Percentiles rank a stretch among this genome's conserved stretches.
These are phyloP conservation scores for Pimpla rufipes DNA, from an alignment of 2,888 invertebrate species.

Conservation along the genomic window DNA sequence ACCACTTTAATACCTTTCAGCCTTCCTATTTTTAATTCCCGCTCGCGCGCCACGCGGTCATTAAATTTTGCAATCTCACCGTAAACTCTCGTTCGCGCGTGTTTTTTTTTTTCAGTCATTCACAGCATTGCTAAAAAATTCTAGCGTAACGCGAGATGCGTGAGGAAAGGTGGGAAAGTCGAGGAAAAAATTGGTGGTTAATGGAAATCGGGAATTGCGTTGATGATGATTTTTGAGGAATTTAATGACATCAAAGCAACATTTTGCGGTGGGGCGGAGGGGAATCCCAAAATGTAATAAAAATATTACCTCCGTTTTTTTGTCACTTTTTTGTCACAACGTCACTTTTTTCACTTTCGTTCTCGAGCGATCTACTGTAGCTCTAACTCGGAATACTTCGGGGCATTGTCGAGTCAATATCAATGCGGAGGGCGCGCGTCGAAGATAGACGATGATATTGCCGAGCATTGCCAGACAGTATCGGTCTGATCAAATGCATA, in stretches of 20 bases:
- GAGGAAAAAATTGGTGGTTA: background rate
- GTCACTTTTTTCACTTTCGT: background rate
- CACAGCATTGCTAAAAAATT: constrained; percentile 39
- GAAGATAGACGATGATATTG: constrained; percentile 16
- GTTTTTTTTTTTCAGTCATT: constrained; percentile 14
- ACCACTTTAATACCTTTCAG: constrained; percentile 35
- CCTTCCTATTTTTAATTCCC: constrained; percentile 44
- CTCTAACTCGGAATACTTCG: background rate
- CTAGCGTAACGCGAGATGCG: background rate
- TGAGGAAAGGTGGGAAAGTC: background rate
- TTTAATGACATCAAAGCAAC: background rate
- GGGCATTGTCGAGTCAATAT: background rate
- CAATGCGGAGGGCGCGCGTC: background rate
- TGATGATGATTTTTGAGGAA: background rate
- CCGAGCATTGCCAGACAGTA: constrained; percentile 4
- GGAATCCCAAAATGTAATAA: too few species aligned
- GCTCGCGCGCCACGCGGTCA: constrained; percentile 28
- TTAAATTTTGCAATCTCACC: constrained; percentile 64
- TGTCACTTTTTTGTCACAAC: background rate
- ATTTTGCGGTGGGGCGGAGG: background rate
- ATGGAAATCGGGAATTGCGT: background rate
- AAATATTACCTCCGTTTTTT: too few species aligned
- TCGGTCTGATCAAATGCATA: constrained; percentile 6
- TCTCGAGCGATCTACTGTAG: background rate
- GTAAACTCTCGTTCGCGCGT: constrained; percentile 44